A percentile compares a stretch with the other conserved stretches of the same genome.
Conservation (phyloP, 2,888 invertebrate genomes). For the Linyphia triangularis region DNA sequence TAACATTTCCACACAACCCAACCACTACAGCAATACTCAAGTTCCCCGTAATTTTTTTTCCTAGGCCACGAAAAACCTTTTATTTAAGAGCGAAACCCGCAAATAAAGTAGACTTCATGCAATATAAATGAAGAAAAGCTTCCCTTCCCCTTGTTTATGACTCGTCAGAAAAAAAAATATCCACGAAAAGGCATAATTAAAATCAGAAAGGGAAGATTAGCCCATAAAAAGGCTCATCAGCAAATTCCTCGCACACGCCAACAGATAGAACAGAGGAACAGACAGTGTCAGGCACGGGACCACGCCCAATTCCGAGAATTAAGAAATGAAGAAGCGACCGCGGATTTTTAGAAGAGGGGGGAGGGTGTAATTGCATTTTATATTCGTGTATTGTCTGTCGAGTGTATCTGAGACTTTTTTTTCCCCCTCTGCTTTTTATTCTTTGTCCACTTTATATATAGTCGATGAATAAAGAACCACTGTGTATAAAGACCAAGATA, state of each 20-base stretch:
- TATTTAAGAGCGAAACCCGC: conserved; percentile 49
- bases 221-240: conserved; percentile 68
- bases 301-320: conserved; percentile 66
- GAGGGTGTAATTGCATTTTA: conserved; percentile 68
- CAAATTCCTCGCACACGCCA: conserved; percentile 52
- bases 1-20: not conserved
- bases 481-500: not conserved
- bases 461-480: not conserved
- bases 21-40: not conserved
- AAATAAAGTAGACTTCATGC: conserved; percentile 49
- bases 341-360: not conserved
- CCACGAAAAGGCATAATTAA: conserved; percentile 61
- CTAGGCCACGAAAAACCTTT: conserved; percentile 11
- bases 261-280: not conserved
- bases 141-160: conserved; percentile 2
- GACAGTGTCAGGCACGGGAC: conserved; percentile 21
- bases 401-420: not conserved
- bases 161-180: conserved; percentile 4
- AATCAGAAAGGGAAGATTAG: conserved; percentile 53
- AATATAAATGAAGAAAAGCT: conserved; percentile 59
- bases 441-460: not conserved
- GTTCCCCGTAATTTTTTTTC: not conserved
- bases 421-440: not conserved
- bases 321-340: conserved; percentile 63
- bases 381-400: conserved; percentile 59